Percentiles rank a stretch among this genome's conserved stretches.
Evolutionary conservation across 2,113 vertebrate species (phyloP).

Genomic region (Brienomyrus brachyistius): DNA sequence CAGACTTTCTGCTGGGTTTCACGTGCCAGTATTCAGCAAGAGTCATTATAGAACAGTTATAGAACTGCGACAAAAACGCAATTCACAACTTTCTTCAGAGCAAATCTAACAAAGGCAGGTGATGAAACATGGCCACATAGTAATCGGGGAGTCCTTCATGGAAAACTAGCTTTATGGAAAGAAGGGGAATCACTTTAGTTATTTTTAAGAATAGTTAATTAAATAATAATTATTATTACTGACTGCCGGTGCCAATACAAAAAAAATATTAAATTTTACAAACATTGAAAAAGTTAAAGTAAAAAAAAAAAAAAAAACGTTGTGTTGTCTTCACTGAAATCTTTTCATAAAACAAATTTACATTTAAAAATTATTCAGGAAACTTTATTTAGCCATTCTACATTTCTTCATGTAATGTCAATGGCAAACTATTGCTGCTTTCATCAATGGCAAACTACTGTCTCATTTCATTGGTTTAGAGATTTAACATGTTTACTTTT

Average conservation of each 20-base stretch:
- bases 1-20: not conserved
- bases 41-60: not conserved
- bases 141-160: not conserved
- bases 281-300: not conserved
- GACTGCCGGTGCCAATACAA: no score
- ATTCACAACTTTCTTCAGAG: not conserved
- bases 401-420: not conserved
- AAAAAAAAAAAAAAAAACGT: not conserved
- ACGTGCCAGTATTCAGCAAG: no score
- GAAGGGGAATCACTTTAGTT: not conserved
- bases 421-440: not conserved
- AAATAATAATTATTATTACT: no score
- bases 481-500: not conserved
- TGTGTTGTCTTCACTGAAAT: not conserved
- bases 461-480: not conserved
- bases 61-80: not conserved
- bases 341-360: not conserved
- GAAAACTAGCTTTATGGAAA: not conserved
- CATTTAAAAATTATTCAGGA: not conserved
- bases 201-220: not conserved
- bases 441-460: no score
- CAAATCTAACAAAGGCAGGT: not conserved
- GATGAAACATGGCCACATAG: not conserved
- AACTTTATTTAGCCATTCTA: not conserved
- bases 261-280: no score